A percentile compares a stretch with the other conserved stretches of the same genome.
Evolutionary conservation across 2,888 invertebrate genomes (phyloP).

Genomic region (Netelia virgata): DNA sequence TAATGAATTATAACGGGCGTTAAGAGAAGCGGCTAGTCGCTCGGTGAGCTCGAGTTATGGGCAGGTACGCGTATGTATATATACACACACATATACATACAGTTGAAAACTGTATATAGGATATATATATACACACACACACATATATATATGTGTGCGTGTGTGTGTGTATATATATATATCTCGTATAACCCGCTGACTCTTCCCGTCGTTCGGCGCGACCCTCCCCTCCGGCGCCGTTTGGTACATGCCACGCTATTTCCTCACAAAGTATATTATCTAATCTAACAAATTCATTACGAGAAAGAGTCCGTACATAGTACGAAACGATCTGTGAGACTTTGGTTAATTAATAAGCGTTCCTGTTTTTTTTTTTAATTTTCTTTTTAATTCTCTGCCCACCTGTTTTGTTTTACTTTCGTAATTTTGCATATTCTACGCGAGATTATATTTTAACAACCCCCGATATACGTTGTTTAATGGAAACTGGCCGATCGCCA

Average conservation of each 20-base stretch:
- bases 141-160: too few relatives aligned
- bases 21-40: slow-evolving; percentile 67
- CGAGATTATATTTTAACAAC: slow-evolving; percentile 22
- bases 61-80: neutral
- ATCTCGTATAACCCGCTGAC: slow-evolving; percentile 51
- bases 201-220: slow-evolving; percentile 41
- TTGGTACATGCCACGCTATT: slow-evolving; percentile 50
- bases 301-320: slow-evolving; percentile 29
- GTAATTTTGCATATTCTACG: slow-evolving; percentile 12
- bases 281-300: slow-evolving; percentile 63
- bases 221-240: slow-evolving; percentile 32
- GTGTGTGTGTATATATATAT: neutral
- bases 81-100: neutral
- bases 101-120: neutral
- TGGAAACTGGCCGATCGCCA: slow-evolving; percentile 56
- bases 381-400: neutral
- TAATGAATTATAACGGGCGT: slow-evolving; percentile 75
- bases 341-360: slow-evolving; percentile 24
- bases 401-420: neutral
- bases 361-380: neutral
- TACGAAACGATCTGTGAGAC: slow-evolving; percentile 31
- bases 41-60: slow-evolving; percentile 58
- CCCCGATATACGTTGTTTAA: slow-evolving; percentile 44
- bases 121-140: neutral
- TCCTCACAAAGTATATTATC: slow-evolving; percentile 61